Conservation (phyloP, 2,113 vertebrate species). For the Spizaetus ornatus region DNA sequence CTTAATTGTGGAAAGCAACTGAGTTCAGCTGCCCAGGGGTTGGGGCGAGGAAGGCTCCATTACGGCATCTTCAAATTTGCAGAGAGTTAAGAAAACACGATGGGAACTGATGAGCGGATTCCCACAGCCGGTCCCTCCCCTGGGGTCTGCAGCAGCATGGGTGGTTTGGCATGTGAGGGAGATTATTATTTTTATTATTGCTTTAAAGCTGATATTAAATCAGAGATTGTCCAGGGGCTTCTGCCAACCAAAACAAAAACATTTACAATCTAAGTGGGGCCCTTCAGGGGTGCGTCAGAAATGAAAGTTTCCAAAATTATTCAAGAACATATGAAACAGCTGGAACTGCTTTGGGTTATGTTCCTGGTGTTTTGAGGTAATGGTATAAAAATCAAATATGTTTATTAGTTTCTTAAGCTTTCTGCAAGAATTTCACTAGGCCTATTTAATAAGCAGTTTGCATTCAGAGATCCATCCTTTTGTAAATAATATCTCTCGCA, state of each 20-base stretch:
- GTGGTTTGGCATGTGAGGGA: slow-evolving; percentile 30
- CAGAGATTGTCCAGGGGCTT: slow-evolving; percentile 5
- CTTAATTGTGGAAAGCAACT: not conserved
- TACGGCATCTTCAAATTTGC: not conserved
- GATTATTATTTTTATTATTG: slow-evolving; percentile 42
- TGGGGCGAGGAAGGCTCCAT: not conserved
- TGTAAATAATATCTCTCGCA: not conserved
- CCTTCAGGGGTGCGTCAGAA: slow-evolving; percentile 20
- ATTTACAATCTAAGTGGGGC: not conserved
- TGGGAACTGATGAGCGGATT: not conserved
- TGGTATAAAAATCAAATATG: slow-evolving; percentile 9
- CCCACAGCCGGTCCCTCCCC: slow-evolving; percentile 13
- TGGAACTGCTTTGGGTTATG: slow-evolving; percentile 53
- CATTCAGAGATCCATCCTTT: not conserved
- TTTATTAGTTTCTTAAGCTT: slow-evolving; percentile 20
- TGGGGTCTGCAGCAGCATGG: slow-evolving; percentile 18
- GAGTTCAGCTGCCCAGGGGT: not conserved
- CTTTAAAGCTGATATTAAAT: slow-evolving; percentile 53
- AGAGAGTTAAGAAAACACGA: not conserved
- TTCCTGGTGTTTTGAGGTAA: slow-evolving; percentile 31
- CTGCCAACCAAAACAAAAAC: slow-evolving; percentile 59
- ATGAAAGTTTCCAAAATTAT: slow-evolving; percentile 38
- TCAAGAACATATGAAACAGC: slow-evolving; percentile 52
- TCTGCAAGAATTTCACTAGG: not conserved
- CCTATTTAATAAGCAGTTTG: not conserved